Evolutionary conservation across 2,797 vertebrate species (phyloP), one percentile per base, ranked within the genome.

Genomic region (Alfaro cultratus): DNA sequence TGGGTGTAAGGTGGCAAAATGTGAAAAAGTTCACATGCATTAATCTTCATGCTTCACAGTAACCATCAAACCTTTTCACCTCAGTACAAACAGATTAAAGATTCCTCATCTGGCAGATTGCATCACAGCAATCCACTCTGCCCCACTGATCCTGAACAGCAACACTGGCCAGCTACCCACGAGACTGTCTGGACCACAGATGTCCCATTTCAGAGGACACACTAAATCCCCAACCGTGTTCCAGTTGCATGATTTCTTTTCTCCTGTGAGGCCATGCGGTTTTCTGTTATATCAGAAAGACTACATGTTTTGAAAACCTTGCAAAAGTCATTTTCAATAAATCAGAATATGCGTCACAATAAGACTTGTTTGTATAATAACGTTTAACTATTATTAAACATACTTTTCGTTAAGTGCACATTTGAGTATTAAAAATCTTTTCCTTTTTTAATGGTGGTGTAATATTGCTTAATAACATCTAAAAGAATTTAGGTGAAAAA

Each of bases 121-220:
- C 84, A 46, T 76, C 86, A 88, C 74, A 87, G 16, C 75, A 80
- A 45, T 85, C 73, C 64, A 73, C 80, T 87, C 82, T 86, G 73
- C 47, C 83, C 81, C 83, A 85, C 75, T 92, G 87, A 91, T 91
- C 83, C 80, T 73, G 60, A 39, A 78, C 74, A 73, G 41, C 43
- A 43, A 72, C 13, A 4, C 39, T 77, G 64, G 78, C 81, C 80
- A 89, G 81, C 57, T 73, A 8, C 80, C 83, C 83, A 80, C n/a
- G 7, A 74, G 86, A 90, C 85, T 21, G 83, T 89, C 87, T 91
- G 90, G 85, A 83, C 67, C 45, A 45, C 34, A 68, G 64, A 68
- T 68, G 64, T 41, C 64, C 36, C 21, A 26, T 85, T 85, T 82
- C 43, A 79, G 29, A 46, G 76, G 73, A 83, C 72, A 46, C 49